These are phyloP conservation scores for Benitochromis conjunctus DNA, from an alignment of 2,113 vertebrate genomes.

Conservation along the genomic window DNA sequence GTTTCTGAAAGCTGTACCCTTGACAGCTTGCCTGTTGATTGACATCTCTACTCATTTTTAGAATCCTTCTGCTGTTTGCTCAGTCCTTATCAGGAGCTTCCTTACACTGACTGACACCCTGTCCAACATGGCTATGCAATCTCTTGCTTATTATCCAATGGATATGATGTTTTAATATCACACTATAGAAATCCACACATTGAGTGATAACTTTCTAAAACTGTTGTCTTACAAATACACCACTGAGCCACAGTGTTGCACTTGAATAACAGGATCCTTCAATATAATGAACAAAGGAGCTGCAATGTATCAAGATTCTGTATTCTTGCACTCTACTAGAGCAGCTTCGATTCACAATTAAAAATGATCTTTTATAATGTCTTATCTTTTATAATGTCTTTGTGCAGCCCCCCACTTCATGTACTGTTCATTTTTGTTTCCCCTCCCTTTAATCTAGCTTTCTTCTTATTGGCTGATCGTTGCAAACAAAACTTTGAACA, in stretches of 20 bases:
- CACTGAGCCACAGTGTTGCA: not conserved
- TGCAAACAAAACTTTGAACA: not conserved
- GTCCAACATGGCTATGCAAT: not conserved
- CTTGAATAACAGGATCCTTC: not conserved
- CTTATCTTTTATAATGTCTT: too few relatives aligned
- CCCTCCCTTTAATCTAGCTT: not conserved
- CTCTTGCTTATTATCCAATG: not conserved
- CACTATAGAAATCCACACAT: not conserved
- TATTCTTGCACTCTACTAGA: not conserved
- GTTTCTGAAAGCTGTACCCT: not conserved
- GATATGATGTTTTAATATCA: not conserved
- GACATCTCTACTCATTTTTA: not conserved
- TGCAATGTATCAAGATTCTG: not conserved
- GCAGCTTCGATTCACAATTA: not conserved
- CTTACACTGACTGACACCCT: not conserved
- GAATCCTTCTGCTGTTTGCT: not conserved
- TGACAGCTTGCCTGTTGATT: not conserved
- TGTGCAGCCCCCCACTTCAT: too few relatives aligned
- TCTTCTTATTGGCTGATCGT: not conserved
- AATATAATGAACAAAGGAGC: not conserved
- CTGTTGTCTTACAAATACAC: not conserved
- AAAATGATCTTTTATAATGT: too few relatives aligned
- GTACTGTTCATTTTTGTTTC: too few relatives aligned
- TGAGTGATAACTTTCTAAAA: not conserved
- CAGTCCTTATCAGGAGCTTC: not conserved